Conservation (phyloP, 2,113 vertebrate genomes). For the Tupaia chinensis region DNA sequence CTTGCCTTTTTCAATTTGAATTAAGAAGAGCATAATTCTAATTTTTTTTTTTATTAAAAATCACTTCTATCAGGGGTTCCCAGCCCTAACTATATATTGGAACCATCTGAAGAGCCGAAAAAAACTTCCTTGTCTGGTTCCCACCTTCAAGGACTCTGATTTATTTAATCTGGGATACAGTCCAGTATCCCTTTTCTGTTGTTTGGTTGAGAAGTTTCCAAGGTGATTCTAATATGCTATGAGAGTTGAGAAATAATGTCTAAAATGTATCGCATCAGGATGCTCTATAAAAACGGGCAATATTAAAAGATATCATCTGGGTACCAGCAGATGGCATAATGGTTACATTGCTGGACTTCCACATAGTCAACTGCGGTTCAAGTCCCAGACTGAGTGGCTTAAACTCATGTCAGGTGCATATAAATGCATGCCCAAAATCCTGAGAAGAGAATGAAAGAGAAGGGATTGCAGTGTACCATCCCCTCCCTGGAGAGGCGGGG, state of each 20-base stretch:
- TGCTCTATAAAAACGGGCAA: not conserved
- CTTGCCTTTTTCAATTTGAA: constrained; percentile 17
- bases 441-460: too few species aligned
- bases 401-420: too few species aligned
- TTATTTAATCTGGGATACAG: not conserved
- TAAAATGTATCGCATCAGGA: constrained; percentile 22
- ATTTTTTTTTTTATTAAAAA: constrained; percentile 24
- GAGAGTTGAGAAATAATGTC: not conserved
- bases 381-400: too few species aligned
- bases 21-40: not conserved
- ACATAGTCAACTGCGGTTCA: too few species aligned
- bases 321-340: too few species aligned
- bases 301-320: not conserved
- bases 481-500: too few species aligned
- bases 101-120: not conserved
- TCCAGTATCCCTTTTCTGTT: not conserved
- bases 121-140: not conserved
- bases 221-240: not conserved
- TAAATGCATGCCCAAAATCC: too few species aligned
- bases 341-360: too few species aligned
- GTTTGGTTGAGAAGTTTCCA: not conserved
- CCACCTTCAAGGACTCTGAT: not conserved
- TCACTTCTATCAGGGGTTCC: not conserved
- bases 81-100: not conserved
- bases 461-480: too few species aligned